These are phyloP conservation scores for Furcifer pardalis DNA, from an alignment of 2,797 vertebrate species.

Conservation along the genomic window DNA sequence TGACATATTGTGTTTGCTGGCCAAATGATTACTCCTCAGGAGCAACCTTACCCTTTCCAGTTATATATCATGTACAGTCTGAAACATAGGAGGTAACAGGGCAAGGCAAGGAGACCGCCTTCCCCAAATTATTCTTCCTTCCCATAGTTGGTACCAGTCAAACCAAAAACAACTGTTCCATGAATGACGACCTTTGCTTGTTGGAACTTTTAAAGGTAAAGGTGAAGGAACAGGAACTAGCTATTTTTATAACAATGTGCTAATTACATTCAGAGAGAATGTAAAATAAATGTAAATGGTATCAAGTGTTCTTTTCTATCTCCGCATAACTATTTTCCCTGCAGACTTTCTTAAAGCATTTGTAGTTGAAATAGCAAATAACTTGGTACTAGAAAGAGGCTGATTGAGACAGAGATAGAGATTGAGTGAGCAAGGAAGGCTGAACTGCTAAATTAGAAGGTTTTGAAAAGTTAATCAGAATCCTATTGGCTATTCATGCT, in stretches of 20 bases:
- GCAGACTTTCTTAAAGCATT: constrained; percentile 44
- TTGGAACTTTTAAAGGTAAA: neutral
- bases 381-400: constrained; percentile 18
- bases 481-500: no score
- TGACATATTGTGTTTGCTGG: neutral
- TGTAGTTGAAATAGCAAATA: constrained; percentile 38
- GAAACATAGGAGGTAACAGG: neutral
- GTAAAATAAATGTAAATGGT: neutral
- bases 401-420: neutral
- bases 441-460: neutral
- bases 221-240: neutral
- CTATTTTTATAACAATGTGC: neutral
- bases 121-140: neutral
- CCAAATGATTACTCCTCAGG: neutral
- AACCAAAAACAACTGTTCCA: neutral
- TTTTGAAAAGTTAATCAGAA: neutral
- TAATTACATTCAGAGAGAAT: neutral
- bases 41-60: neutral
- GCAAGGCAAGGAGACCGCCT: neutral
- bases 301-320: neutral
- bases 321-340: neutral
- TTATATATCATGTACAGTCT: neutral
- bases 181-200: neutral
- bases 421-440: neutral
- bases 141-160: neutral